Percentiles rank a stretch among this genome's conserved stretches.
These are phyloP conservation scores for Actias luna DNA, from an alignment of 2,888 invertebrate species.

Conservation along the genomic window DNA sequence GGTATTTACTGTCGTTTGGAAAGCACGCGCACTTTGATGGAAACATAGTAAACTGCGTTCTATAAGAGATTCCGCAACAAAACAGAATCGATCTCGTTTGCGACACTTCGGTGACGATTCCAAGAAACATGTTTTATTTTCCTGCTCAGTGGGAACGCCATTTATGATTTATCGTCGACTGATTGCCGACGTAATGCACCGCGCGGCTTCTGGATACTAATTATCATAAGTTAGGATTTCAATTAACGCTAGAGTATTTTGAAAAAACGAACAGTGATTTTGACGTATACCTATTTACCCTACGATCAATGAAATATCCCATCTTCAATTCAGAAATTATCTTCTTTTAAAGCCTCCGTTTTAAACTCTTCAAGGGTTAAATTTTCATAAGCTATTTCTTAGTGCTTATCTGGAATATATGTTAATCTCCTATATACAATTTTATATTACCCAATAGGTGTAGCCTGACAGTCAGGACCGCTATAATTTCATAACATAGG, in stretches of 20 bases:
- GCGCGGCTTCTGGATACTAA: background rate
- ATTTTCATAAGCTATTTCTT: too few relatives aligned
- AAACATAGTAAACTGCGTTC: background rate
- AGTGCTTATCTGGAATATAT: too few relatives aligned
- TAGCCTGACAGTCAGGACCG: too few relatives aligned
- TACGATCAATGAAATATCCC: too few relatives aligned
- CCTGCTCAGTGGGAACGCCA: constrained; percentile 68
- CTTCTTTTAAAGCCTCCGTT: too few relatives aligned
- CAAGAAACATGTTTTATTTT: constrained; percentile 61
- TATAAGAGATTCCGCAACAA: constrained; percentile 30
- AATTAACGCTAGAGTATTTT: background rate
- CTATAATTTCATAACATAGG: too few relatives aligned
- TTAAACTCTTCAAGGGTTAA: too few relatives aligned
- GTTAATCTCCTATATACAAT: too few relatives aligned
- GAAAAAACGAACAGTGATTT: background rate
- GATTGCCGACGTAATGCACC: constrained; percentile 26
- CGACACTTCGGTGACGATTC: constrained; percentile 40
- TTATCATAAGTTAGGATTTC: background rate
- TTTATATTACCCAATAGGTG: too few relatives aligned
- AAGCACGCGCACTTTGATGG: background rate
- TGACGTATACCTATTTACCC: too few relatives aligned
- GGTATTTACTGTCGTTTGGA: background rate
- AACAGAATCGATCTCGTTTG: constrained; percentile 39
- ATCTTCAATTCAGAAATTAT: too few relatives aligned
- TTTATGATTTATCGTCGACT: constrained; percentile 51